phyloP scores from a whole-genome alignment of 2,888 invertebrate genomes.

The Peribatodes rhomboidaria region DNA sequence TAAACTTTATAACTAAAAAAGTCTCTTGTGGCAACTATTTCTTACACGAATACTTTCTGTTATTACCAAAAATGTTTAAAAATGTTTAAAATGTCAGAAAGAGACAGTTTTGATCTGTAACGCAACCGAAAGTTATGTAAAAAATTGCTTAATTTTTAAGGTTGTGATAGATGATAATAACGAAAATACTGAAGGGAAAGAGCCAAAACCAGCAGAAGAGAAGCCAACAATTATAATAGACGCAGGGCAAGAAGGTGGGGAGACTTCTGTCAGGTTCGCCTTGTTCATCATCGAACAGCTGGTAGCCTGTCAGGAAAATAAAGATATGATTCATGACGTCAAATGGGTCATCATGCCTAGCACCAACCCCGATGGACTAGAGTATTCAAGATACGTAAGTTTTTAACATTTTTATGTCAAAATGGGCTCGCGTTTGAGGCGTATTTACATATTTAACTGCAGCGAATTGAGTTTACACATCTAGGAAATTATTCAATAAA shows the following conservation, averaged over 20 bases:
- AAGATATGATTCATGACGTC: slow-evolving; percentile 60
- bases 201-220: background rate
- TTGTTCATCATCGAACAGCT: slow-evolving; percentile 72
- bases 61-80: no score
- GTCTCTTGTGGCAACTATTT: no score
- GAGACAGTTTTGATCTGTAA: no score
- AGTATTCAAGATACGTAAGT: slow-evolving; percentile 68
- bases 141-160: slow-evolving; percentile 12
- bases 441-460: no score
- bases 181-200: background rate
- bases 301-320: slow-evolving; percentile 69
- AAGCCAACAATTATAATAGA: slow-evolving; percentile 71
- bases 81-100: no score
- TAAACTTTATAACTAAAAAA: no score
- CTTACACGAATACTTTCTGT: no score
- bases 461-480: no score
- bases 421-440: no score
- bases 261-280: slow-evolving; percentile 64
- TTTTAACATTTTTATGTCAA: slow-evolving; percentile 30
- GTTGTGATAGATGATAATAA: slow-evolving; percentile 14
- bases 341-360: slow-evolving; percentile 75
- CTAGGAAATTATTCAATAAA: background rate
- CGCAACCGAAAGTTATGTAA: background rate
- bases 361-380: slow-evolving; percentile 76
- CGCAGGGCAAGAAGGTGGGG: slow-evolving; percentile 72